Conservation (phyloP, 2,113 vertebrate species). For the Podarcis cretensis region DNA sequence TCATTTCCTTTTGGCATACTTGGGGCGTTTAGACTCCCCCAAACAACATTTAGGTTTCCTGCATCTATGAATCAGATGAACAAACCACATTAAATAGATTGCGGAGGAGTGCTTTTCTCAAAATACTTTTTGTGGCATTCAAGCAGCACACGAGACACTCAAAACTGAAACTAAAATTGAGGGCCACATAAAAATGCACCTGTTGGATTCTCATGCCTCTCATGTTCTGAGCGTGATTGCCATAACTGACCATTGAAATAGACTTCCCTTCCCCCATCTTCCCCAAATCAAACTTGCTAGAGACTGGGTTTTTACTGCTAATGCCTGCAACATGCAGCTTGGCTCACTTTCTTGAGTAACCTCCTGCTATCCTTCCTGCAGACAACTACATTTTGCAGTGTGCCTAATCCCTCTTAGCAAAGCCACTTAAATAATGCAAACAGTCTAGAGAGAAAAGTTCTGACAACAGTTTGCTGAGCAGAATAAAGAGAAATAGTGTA, state of each 20-base stretch:
- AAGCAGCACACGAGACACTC: too few species aligned
- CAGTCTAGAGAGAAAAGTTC: too few species aligned
- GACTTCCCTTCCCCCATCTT: neutral
- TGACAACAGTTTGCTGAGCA: too few species aligned
- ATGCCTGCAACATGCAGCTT: neutral
- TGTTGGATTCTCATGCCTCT: neutral
- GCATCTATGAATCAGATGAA: neutral
- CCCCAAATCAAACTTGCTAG: neutral
- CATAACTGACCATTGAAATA: too few species aligned
- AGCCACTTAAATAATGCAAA: too few species aligned
- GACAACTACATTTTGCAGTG: neutral
- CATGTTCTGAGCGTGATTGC: neutral
- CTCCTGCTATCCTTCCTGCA: neutral
- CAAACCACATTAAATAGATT: neutral
- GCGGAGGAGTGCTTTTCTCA: neutral
- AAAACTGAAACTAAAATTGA: neutral
- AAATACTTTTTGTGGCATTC: too few species aligned
- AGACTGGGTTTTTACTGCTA: neutral
- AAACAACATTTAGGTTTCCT: neutral
- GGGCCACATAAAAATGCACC: neutral
- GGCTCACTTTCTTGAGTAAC: neutral
- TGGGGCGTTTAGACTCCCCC: neutral
- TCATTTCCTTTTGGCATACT: neutral
- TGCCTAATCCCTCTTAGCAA: neutral
- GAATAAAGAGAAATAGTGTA: too few species aligned